These are phyloP conservation scores for Metopia argyrocephala DNA, from an alignment of 2,888 invertebrate genomes.

Conservation along the genomic window DNA sequence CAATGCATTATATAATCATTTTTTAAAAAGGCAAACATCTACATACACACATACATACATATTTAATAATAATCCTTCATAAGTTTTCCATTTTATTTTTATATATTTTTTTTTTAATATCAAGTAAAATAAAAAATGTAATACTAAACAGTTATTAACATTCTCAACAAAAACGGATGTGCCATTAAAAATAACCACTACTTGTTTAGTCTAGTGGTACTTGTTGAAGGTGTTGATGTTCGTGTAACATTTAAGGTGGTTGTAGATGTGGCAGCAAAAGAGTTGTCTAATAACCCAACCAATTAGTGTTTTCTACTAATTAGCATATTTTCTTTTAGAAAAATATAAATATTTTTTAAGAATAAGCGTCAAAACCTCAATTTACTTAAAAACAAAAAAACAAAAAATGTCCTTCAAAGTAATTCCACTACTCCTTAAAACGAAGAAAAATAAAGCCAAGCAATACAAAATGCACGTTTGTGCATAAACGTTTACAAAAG, in stretches of 20 bases:
- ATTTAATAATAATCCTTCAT: no score
- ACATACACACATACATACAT: no score
- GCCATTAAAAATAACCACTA: slow-evolving; percentile 48
- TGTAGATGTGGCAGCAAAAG: background rate
- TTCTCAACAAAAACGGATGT: slow-evolving; percentile 45
- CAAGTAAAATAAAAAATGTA: background rate
- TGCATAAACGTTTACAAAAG: slow-evolving; percentile 35
- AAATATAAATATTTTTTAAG: background rate
- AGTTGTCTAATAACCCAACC: slow-evolving; percentile 57
- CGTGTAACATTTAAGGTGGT: background rate
- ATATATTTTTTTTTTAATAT: no score
- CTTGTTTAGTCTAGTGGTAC: slow-evolving; percentile 38
- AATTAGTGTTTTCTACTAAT: slow-evolving; percentile 58
- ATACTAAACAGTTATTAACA: background rate
- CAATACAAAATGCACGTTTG: background rate
- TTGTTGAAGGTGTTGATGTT: slow-evolving; percentile 45
- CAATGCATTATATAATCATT: no score
- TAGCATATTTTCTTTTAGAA: slow-evolving; percentile 52
- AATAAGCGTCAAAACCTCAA: slow-evolving; percentile 1
- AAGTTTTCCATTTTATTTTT: no score
- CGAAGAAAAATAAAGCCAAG: background rate
- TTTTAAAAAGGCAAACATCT: no score
- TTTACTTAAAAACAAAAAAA: slow-evolving; percentile 37
- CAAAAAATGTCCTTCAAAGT: slow-evolving; percentile 36
- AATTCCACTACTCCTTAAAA: background rate